Evolutionary conservation across 2,888 invertebrate species (phyloP).

Genomic region (Luperina nickerlii): DNA sequence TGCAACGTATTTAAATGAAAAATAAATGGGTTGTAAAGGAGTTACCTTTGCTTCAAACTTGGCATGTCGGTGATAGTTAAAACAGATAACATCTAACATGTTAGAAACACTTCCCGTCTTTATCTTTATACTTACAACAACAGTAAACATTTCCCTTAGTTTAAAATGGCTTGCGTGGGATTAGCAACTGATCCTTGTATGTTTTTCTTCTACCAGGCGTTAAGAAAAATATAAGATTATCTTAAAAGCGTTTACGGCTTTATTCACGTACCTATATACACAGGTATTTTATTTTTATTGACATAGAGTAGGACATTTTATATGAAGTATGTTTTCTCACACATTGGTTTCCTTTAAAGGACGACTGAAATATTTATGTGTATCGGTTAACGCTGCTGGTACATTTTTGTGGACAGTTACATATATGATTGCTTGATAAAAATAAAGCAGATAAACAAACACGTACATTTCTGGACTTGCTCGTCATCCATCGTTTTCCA

Average conservation of each 20-base stretch:
- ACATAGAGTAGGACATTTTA: conserved; percentile 26
- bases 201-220: conserved; percentile 34
- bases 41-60: background rate
- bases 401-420: conserved; percentile 14
- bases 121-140: conserved; percentile 34
- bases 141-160: conserved; percentile 41
- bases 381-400: background rate
- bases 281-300: conserved; percentile 47
- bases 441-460: background rate
- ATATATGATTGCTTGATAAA: background rate
- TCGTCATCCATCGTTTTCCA: background rate
- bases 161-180: conserved; percentile 49
- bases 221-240: conserved; percentile 43
- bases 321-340: conserved; percentile 51
- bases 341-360: conserved; percentile 20
- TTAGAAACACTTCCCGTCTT: conserved; percentile 6
- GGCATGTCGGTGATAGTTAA: conserved; percentile 9
- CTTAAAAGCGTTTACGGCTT: conserved; percentile 41
- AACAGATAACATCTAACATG: conserved; percentile 31
- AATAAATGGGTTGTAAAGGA: background rate
- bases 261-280: conserved; percentile 14
- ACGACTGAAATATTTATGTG: conserved; percentile 3
- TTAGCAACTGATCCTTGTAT: conserved; percentile 53
- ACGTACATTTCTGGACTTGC: background rate
- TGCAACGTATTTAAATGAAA: background rate